phyloP scores from a whole-genome alignment of 1,140 invertebrate species.

The Ceratina calcarata region DNA sequence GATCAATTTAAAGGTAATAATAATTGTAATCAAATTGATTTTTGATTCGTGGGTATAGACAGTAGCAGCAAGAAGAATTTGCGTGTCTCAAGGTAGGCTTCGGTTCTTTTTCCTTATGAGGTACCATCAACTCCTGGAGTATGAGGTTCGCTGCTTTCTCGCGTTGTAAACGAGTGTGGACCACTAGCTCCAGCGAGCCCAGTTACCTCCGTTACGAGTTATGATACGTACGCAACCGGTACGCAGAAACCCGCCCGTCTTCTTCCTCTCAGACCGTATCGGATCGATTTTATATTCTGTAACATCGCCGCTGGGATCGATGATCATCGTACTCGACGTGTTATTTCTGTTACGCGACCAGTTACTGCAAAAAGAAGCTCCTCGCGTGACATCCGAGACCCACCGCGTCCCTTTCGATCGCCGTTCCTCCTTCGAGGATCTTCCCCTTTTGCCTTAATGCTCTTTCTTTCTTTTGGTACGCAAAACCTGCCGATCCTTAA shows the following conservation, averaged over 20 bases:
- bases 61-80: slow-evolving; percentile 38
- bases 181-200: background rate
- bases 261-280: background rate
- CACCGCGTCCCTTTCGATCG: slow-evolving; percentile 35
- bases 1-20: too few relatives aligned
- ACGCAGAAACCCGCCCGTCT: background rate
- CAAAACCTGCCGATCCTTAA: background rate
- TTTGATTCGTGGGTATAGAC: background rate
- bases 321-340: slow-evolving; percentile 53
- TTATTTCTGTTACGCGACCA: slow-evolving; percentile 56
- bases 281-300: slow-evolving; percentile 23
- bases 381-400: slow-evolving; percentile 59
- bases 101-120: slow-evolving; percentile 58
- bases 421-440: background rate
- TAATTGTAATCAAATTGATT: too few relatives aligned
- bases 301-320: slow-evolving; percentile 48
- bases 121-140: slow-evolving; percentile 52
- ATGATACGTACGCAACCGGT: slow-evolving; percentile 48
- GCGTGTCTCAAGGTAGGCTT: slow-evolving; percentile 65
- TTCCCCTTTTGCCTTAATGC: too few relatives aligned
- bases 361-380: slow-evolving; percentile 46
- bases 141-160: slow-evolving; percentile 17
- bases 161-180: background rate
- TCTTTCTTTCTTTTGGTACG: background rate
- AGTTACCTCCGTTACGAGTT: slow-evolving; percentile 52